These are phyloP conservation scores for Synanthedon andrenaeformis DNA, from an alignment of 2,888 invertebrate genomes.

Conservation along the genomic window DNA sequence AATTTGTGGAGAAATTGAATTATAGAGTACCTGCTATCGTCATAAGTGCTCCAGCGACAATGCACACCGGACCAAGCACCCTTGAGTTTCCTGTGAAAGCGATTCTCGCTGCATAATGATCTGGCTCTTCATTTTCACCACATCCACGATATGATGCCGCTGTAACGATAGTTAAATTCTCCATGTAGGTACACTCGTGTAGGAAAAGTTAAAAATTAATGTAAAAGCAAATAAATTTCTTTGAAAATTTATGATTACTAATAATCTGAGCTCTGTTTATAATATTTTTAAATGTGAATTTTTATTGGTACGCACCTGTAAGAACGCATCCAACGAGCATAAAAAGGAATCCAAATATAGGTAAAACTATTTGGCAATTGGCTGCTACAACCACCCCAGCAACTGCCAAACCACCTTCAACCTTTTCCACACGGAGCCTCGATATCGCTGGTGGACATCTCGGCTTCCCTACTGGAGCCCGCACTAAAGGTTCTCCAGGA, in stretches of 20 bases:
- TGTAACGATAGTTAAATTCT: conserved; percentile 24
- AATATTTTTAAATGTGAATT: too few relatives aligned
- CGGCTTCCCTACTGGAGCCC: conserved; percentile 62
- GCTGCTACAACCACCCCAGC: conserved; percentile 82
- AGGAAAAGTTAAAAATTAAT: too few relatives aligned
- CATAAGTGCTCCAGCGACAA: conserved; percentile 80
- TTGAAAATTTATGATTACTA: too few relatives aligned
- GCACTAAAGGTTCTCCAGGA: conserved; percentile 71
- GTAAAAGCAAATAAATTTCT: too few relatives aligned
- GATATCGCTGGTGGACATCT: conserved; percentile 77
- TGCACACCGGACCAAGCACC: conserved; percentile 79
- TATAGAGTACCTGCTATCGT: conserved; percentile 57
- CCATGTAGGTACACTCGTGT: too few relatives aligned
- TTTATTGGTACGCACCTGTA: conserved; percentile 66
- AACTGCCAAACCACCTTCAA: conserved; percentile 81
- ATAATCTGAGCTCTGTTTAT: too few relatives aligned
- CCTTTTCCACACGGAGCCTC: conserved; percentile 78
- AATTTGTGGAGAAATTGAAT: too few relatives aligned
- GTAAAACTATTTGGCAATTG: conserved; percentile 81
- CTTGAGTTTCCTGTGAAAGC: conserved; percentile 81
- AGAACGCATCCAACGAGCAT: conserved; percentile 81
- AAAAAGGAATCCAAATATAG: conserved; percentile 82
- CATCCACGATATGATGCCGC: conserved; percentile 81
- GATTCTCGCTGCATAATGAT: conserved; percentile 78
- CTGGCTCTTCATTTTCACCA: conserved; percentile 78